phyloP scores from a whole-genome alignment of 2,888 invertebrate species.

The Aphodius granarius region DNA sequence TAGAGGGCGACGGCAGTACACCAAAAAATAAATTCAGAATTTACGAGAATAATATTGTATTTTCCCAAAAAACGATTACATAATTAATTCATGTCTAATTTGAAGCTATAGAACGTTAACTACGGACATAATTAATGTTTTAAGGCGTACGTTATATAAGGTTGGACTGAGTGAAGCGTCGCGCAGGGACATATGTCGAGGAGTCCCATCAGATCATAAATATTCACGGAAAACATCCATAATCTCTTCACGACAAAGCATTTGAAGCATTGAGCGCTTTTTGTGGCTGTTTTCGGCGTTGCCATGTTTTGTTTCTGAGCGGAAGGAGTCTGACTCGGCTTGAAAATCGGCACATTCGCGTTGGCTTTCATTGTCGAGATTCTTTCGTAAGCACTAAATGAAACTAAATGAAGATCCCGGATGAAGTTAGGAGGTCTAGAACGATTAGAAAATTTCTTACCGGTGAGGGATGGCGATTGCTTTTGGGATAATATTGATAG shows the following conservation, averaged over 20 bases:
- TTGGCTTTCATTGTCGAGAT: conserved; percentile 7
- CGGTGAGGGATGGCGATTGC: neutral
- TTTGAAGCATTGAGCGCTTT: conserved; percentile 34
- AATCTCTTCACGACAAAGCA: conserved; percentile 36
- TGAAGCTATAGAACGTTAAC: neutral
- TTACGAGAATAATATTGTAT: neutral
- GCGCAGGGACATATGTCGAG: conserved; percentile 45
- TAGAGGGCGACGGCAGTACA: neutral
- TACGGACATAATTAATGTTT: conserved; percentile 26
- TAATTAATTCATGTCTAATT: neutral
- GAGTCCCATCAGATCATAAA: conserved; percentile 46
- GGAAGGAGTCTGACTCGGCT: neutral
- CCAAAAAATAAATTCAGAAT: neutral
- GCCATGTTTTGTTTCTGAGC: conserved; percentile 23
- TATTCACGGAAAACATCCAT: conserved; percentile 44
- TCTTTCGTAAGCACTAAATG: neutral
- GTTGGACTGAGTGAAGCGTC: conserved; percentile 44
- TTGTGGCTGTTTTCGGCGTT: conserved; percentile 27
- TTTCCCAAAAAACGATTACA: neutral
- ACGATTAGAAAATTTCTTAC: neutral
- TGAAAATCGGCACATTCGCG: conserved; percentile 15
- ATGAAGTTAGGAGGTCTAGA: neutral
- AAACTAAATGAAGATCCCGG: neutral
- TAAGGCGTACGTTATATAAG: conserved; percentile 42
- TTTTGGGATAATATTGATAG: neutral